These are phyloP conservation scores for Eulemur mongoz DNA, from an alignment of 2,797 vertebrate species.

Conservation along the genomic window DNA sequence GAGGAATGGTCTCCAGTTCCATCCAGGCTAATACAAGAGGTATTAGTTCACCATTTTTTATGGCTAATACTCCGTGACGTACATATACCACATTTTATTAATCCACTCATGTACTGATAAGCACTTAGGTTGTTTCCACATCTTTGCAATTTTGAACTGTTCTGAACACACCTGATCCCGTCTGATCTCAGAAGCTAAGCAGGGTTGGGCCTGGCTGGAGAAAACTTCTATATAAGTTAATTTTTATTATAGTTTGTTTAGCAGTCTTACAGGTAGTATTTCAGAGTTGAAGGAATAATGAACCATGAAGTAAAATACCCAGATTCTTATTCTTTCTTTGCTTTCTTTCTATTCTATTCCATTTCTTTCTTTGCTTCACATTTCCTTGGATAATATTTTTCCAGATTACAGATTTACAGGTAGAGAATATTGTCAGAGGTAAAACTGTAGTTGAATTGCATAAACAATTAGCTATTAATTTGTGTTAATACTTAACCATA, in stretches of 20 bases:
- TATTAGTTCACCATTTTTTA: too few relatives aligned
- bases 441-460: background rate
- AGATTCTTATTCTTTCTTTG: background rate
- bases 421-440: background rate
- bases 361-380: too few relatives aligned
- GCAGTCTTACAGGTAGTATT: background rate
- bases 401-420: background rate
- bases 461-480: background rate
- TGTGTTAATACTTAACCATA: background rate
- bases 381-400: background rate
- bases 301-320: background rate
- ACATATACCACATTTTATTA: too few relatives aligned
- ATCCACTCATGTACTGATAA: too few relatives aligned
- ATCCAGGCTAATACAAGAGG: too few relatives aligned
- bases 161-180: too few relatives aligned
- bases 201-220: background rate
- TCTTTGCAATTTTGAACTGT: too few relatives aligned
- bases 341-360: too few relatives aligned
- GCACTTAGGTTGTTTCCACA: too few relatives aligned
- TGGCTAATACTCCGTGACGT: too few relatives aligned
- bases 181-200: too few relatives aligned
- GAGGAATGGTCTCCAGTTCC: too few relatives aligned
- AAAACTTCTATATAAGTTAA: accelerated
- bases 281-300: background rate
- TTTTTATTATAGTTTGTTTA: background rate